Evolutionary conservation across 2,113 vertebrate species (phyloP), one percentile per base, ranked within the genome.

Genomic region (Corydoras sp.): DNA sequence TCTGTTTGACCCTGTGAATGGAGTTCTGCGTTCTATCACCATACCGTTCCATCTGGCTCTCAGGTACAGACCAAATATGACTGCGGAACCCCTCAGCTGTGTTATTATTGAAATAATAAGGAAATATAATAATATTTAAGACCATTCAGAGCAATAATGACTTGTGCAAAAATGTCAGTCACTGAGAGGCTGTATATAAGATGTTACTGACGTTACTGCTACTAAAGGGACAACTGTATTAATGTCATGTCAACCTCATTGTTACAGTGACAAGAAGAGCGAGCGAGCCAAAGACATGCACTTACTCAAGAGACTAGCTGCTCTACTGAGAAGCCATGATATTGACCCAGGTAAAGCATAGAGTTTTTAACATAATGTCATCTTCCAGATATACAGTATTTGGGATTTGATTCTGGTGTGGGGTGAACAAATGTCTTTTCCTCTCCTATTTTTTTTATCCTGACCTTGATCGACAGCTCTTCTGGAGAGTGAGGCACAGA

Each of bases 241-340:
- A 51, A 2, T 51, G 11, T 51, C 51, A 10, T 53, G 51, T 53
- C 9, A 10, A 12, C 13, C 13, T 10, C 13, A 8, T 12, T 69
- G n/a, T 55, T 7, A 69, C 77, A 99, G 95, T 59, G 97, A 99
- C 83, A 98, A 98, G 86, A 99, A 98, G 86, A 97, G 95, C 10
- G 96, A 99, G 74, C 85, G 94, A 70, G 95, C 97, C 65, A 98
- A 94, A 85, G 97, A 99, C 78, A 88, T 98, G 92, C 97, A 99
- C 83, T 84, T 98, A 2, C 86, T 98, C 65, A 98, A 95, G 85
- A 95, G 91, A 71, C 82, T 98, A 62, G 86, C 86, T 11, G 56
- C 87, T 18, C 63, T 97, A 48, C 86, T 99, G 50, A 94, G 87
- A 84, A 86, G 81, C 65, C 88, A 89, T 77, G 85, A 88, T 7